Evolutionary conservation across 2,888 invertebrate genomes (phyloP).

Genomic region (Perizoma affinitatum): DNA sequence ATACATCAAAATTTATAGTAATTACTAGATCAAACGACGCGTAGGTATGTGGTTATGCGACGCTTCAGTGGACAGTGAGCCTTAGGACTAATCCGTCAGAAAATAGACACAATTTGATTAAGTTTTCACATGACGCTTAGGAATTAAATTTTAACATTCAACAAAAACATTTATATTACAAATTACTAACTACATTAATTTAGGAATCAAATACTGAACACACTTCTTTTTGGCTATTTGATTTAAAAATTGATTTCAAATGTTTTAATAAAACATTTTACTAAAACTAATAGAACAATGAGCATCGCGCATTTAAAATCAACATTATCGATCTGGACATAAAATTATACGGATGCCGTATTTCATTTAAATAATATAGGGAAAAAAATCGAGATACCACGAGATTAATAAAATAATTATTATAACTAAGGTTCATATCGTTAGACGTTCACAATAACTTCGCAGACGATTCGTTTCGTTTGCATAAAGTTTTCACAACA

Average conservation of each 20-base stretch:
- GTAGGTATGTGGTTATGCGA: neutral
- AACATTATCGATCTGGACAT: neutral
- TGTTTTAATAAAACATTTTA: slow-evolving; percentile 31
- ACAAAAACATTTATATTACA: slow-evolving; percentile 26
- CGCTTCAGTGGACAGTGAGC: slow-evolving; percentile 9
- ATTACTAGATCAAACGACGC: too few relatives aligned
- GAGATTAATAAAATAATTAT: neutral
- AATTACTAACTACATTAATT: slow-evolving; percentile 36
- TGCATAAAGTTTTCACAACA: too few relatives aligned
- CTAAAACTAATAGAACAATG: slow-evolving; percentile 12
- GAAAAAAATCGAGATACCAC: slow-evolving; percentile 6
- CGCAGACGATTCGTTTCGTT: too few relatives aligned
- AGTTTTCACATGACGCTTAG: slow-evolving; percentile 26
- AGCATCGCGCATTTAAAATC: neutral
- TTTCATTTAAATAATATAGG: slow-evolving; percentile 8
- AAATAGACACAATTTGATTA: slow-evolving; percentile 25
- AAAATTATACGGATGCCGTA: neutral
- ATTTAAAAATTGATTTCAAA: slow-evolving; percentile 47
- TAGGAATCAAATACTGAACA: slow-evolving; percentile 68
- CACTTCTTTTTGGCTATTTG: slow-evolving; percentile 62
- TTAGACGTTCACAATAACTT: too few relatives aligned
- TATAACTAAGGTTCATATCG: neutral
- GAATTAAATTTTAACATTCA: slow-evolving; percentile 24
- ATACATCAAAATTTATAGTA: too few relatives aligned
- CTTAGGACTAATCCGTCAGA: slow-evolving; percentile 1